Evolutionary conservation across 2,113 vertebrate species (phyloP).

Genomic region (Paracanthobrama guichenoti): DNA sequence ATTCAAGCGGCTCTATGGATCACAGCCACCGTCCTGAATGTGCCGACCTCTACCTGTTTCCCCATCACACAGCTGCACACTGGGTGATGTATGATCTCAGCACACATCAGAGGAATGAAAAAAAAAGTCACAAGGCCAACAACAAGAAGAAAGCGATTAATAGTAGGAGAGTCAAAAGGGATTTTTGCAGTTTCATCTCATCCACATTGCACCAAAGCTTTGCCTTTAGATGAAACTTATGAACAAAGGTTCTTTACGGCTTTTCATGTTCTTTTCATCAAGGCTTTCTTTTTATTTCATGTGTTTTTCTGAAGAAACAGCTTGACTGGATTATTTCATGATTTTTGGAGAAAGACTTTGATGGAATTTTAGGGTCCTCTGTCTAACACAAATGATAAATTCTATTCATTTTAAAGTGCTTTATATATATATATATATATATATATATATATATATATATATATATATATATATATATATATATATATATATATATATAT

Average conservation of each 20-base stretch:
- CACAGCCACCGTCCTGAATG: slow-evolving; percentile 27
- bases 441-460: too few species aligned
- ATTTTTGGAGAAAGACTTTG: neutral
- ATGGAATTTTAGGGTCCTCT: neutral
- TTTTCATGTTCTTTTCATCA: slow-evolving; percentile 29
- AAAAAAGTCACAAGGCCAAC: slow-evolving; percentile 6
- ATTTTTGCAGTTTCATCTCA: slow-evolving; percentile 4
- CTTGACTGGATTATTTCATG: neutral
- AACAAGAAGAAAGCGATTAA: slow-evolving; percentile 27
- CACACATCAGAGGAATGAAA: slow-evolving; percentile 18
- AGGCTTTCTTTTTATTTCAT: neutral
- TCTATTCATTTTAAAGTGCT: neutral
- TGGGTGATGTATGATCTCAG: neutral
- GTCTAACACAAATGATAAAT: neutral
- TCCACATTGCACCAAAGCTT: slow-evolving; percentile 10
- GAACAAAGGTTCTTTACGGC: slow-evolving; percentile 18
- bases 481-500: neutral
- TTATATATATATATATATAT: too few species aligned
- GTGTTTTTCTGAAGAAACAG: neutral
- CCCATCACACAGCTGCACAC: slow-evolving; percentile 34
- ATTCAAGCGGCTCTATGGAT: slow-evolving; percentile 43
- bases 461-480: too few species aligned
- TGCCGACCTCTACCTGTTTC: slow-evolving; percentile 35
- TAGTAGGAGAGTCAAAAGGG: slow-evolving; percentile 4
- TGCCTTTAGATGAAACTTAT: slow-evolving; percentile 14